Base-by-base conservation (phyloP, 2,888 invertebrate species). In the Aspidiotus destructor region DNA sequence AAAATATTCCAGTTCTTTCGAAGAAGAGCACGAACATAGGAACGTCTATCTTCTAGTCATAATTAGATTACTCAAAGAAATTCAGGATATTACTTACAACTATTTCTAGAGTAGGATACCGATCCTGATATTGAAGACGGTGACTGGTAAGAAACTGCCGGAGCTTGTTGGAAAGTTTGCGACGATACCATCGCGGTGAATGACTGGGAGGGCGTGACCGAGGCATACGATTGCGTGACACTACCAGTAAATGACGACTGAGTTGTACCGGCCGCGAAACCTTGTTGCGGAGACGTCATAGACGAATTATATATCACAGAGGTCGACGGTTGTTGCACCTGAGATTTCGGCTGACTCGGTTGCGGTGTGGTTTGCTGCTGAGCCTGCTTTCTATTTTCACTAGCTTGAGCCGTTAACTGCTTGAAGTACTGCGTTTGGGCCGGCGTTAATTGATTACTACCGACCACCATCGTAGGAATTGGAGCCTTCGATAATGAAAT, bases 401-500 rank as follows among this genome's bases (percentile, higher is more conserved):
- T 53, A 13, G 69, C 53, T 41, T 62, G 62, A 16, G 62, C 69
- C 44, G 83, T 80, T 72, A 83, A 75, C 73, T 83, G 82, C 60
- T 79, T 82, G 72, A 83, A 78, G 75, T 83, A 84, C 76, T 84
- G 82, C 57, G 82, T 80, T 75, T 83, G 83, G 17, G 83, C 83
- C 55, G 83, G 81, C 60, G 81, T 83, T 73, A 83, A 74, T 17
- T 80, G 67, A 58, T 71, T 72, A 52, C 65, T 71, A 13, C 68
- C 67, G 5, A 70, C 60, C 15, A 70, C 67, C 64, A 69, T 62
- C 2, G 70, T 41, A 7, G 60, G 60, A 13, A 70, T 70, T 10
- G 62, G 41, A 11, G 69, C 41, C 62, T 69, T 42, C 55, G 10
- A 54, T 54, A 41, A 28, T 28, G 13, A 10, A 17, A 41, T 16